These are phyloP conservation scores for Epizoanthus rinbou DNA, from an alignment of 92 coral and sea anemone species.

Conservation along the genomic window DNA sequence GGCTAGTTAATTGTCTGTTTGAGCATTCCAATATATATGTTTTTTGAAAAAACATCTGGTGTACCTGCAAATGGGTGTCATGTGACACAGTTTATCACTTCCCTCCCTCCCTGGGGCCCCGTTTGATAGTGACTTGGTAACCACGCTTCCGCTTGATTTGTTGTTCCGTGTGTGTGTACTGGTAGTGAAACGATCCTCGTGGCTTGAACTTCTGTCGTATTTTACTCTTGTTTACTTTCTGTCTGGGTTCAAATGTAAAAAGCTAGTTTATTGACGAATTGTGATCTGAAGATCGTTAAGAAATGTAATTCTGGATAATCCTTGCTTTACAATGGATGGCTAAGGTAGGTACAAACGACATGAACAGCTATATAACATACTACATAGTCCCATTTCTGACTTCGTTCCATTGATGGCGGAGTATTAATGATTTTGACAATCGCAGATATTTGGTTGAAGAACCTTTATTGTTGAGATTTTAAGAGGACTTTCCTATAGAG, in stretches of 20 bases:
- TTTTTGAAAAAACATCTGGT: too few relatives aligned
- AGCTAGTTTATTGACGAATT: background rate
- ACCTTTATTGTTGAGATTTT: background rate
- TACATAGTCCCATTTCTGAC: background rate
- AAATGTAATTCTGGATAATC: conserved; percentile 27
- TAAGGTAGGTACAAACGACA: conserved; percentile 11
- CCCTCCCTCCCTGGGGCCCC: conserved; percentile 2
- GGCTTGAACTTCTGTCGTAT: conserved; percentile 10
- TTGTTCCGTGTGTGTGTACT: conserved; percentile 33
- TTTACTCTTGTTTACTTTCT: background rate
- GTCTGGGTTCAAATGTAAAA: conserved; percentile 29
- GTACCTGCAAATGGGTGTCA: background rate
- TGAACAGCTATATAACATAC: background rate
- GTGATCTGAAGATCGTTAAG: background rate
- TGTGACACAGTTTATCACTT: conserved; percentile 29
- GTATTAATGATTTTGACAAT: background rate
- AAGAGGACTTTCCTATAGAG: background rate
- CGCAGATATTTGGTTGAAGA: background rate
- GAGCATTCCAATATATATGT: too few relatives aligned
- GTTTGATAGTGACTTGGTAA: conserved; percentile 44
- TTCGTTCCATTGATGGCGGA: background rate
- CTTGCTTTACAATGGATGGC: conserved; percentile 14
- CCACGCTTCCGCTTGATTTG: conserved; percentile 61
- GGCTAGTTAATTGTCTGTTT: too few relatives aligned
- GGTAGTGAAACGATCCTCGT: conserved; percentile 43